Conservation (phyloP, 2,888 invertebrate genomes). For the Drosophila macrospina region DNA sequence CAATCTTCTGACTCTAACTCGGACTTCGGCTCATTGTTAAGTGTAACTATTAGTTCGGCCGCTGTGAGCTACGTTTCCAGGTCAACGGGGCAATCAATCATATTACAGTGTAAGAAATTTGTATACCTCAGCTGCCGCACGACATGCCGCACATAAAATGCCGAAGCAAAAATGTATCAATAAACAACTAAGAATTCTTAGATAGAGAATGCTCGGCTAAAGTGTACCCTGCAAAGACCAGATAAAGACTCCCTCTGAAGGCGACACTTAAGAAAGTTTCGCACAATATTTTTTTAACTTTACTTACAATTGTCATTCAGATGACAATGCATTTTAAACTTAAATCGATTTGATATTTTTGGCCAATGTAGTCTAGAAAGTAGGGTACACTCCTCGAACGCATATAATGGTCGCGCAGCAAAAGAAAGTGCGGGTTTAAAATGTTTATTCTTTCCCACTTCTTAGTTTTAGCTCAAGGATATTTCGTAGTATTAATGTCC, state of each 20-base stretch:
- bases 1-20: conserved; percentile 42
- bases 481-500: neutral
- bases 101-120: conserved; percentile 79
- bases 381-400: too few species aligned
- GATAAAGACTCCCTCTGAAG: too few species aligned
- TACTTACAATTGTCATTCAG: too few species aligned
- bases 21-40: conserved; percentile 69
- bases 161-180: conserved; percentile 52
- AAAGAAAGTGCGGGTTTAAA: too few species aligned
- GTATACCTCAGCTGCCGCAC: conserved; percentile 56
- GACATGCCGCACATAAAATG: conserved; percentile 46
- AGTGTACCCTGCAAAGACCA: neutral
- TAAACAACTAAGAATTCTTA: conserved; percentile 31
- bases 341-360: too few species aligned
- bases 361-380: too few species aligned
- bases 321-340: too few species aligned
- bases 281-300: too few species aligned
- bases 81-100: conserved; percentile 83
- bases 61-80: conserved; percentile 74
- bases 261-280: too few species aligned
- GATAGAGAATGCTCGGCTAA: neutral
- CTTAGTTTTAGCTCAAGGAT: neutral
- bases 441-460: too few species aligned
- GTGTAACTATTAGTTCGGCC: conserved; percentile 80
- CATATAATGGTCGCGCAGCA: too few species aligned